Evolutionary conservation across 2,888 invertebrate genomes (phyloP).

Genomic region (Panopea generosa): DNA sequence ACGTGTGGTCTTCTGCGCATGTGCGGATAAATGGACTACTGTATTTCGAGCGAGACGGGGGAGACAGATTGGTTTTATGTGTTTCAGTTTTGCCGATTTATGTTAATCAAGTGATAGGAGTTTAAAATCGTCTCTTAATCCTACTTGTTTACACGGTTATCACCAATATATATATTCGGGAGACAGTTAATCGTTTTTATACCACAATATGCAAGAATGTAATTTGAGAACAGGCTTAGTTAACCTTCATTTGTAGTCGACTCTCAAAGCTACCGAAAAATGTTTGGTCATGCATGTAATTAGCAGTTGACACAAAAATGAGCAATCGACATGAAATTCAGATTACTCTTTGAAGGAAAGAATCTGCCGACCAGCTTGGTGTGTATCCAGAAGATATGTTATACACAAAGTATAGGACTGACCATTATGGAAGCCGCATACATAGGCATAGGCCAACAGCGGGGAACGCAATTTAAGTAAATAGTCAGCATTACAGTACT

Average conservation of each 20-base stretch:
- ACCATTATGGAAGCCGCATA: too few relatives aligned
- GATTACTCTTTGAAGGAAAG: not conserved
- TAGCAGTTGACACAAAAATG: conserved; percentile 27
- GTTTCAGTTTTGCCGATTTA: not conserved
- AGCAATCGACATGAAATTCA: conserved; percentile 20
- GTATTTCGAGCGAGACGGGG: conserved; percentile 56
- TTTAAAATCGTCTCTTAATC: too few relatives aligned
- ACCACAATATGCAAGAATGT: not conserved
- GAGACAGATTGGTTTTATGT: conserved; percentile 6
- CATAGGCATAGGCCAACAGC: too few relatives aligned
- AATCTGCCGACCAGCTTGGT: too few relatives aligned
- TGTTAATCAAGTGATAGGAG: not conserved
- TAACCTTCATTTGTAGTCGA: conserved; percentile 4
- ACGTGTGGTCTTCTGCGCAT: conserved; percentile 83
- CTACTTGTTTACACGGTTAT: not conserved
- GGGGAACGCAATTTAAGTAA: too few relatives aligned
- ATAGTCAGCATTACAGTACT: too few relatives aligned
- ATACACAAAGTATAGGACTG: too few relatives aligned
- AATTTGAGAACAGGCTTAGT: not conserved
- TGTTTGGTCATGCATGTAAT: conserved; percentile 55
- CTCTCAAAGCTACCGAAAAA: conserved; percentile 52
- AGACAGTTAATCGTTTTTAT: too few relatives aligned
- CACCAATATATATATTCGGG: too few relatives aligned
- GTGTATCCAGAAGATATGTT: too few relatives aligned
- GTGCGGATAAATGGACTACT: conserved; percentile 68